Conservation (phyloP, 2,888 invertebrate species). For the Pollenia griseotomentosa region DNA sequence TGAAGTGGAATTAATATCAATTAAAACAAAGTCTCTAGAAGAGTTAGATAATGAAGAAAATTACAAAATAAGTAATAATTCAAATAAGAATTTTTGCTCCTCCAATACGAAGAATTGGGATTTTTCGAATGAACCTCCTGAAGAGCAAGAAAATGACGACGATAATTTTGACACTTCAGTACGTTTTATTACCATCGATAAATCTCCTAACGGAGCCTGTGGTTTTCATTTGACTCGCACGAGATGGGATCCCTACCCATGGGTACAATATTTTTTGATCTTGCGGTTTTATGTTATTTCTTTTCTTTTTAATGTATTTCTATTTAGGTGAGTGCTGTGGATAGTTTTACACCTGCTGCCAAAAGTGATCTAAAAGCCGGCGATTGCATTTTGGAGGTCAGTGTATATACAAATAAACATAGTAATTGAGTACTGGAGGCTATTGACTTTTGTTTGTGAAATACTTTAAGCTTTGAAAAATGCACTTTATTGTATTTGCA, state of each 20-base stretch:
- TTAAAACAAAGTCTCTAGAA: constrained; percentile 62
- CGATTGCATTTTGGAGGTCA: constrained; percentile 89
- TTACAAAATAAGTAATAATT: not conserved
- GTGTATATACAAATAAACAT: constrained; percentile 76
- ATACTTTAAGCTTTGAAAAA: constrained; percentile 19
- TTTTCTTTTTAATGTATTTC: not conserved
- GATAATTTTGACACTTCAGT: constrained; percentile 80
- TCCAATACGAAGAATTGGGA: not conserved
- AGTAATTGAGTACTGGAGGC: not conserved
- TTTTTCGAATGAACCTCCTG: not conserved
- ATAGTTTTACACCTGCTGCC: constrained; percentile 87
- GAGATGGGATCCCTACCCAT: constrained; percentile 93
- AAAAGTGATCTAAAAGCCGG: constrained; percentile 88
- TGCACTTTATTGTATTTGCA: constrained; percentile 21
- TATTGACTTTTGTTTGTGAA: constrained; percentile 13
- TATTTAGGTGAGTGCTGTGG: constrained; percentile 87
- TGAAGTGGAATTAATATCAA: constrained; percentile 67
- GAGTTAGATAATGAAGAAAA: constrained; percentile 55
- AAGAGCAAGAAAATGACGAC: constrained; percentile 41
- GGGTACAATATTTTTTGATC: constrained; percentile 85
- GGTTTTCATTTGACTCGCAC: constrained; percentile 91
- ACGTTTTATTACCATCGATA: constrained; percentile 86
- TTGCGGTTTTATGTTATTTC: not conserved
- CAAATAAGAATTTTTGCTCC: too few species aligned
- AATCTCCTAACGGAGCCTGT: constrained; percentile 86